These are phyloP conservation scores for Parauchenoglanis ngamensis DNA, from an alignment of 2,797 vertebrate species.

Conservation along the genomic window DNA sequence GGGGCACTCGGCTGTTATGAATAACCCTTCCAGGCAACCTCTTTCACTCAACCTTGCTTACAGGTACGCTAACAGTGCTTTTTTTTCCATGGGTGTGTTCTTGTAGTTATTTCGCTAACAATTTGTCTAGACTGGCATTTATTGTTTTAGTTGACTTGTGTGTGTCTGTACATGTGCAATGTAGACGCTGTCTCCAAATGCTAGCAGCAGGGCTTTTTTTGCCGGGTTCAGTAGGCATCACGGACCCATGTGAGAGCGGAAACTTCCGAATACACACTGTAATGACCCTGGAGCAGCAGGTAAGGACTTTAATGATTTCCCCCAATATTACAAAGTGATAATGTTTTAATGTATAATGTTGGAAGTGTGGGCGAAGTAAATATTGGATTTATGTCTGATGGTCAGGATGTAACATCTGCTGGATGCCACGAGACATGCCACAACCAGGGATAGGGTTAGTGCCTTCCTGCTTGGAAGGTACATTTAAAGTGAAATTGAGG, in stretches of 20 bases:
- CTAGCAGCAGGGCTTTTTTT: conserved; percentile 93
- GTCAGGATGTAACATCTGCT: not conserved
- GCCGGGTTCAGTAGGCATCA: conserved; percentile 94
- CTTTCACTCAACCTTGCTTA: conserved; percentile 92
- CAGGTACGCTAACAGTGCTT: conserved; percentile 70
- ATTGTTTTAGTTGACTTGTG: not conserved
- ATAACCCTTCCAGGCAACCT: conserved; percentile 94
- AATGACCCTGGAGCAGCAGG: conserved; percentile 98
- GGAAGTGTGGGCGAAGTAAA: too few relatives aligned
- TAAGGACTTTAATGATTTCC: conserved; percentile 54
- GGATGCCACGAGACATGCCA: not conserved
- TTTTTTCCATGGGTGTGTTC: not conserved
- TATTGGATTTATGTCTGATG: too few relatives aligned
- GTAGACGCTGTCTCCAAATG: conserved; percentile 96
- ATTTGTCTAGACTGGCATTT: not conserved
- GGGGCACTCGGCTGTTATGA: conserved; percentile 98
- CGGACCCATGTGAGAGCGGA: conserved; percentile 94
- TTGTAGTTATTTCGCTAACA: not conserved
- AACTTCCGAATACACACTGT: conserved; percentile 97
- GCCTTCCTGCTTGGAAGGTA: not conserved
- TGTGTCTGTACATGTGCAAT: conserved; percentile 22
- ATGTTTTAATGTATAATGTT: not conserved
- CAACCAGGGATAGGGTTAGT: not conserved
- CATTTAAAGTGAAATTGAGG: not conserved
- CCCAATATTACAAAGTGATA: too few relatives aligned